phyloP scores from a whole-genome alignment of 2,888 invertebrate species.

The Pemphredon lugubris region DNA sequence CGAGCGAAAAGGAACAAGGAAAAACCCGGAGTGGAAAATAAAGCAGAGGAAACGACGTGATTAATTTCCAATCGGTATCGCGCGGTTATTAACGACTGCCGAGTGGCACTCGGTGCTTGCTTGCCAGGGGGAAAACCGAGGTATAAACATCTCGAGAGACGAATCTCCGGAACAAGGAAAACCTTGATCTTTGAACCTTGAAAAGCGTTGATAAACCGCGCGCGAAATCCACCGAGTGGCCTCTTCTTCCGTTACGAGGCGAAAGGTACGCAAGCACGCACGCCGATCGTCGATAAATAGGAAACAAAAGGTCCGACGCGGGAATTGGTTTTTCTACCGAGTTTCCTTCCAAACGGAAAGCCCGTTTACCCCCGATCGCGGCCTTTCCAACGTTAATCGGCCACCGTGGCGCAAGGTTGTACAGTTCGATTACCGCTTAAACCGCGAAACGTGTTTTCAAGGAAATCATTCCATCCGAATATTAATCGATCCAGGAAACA shows the following conservation, averaged over 20 bases:
- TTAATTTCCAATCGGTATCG: constrained; percentile 49
- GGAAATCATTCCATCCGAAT: too few relatives aligned
- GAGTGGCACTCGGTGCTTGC: constrained; percentile 45
- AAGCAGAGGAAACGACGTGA: constrained; percentile 33
- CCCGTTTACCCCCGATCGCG: not conserved
- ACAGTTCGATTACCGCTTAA: too few relatives aligned
- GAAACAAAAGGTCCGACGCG: not conserved
- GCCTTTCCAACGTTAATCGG: not conserved
- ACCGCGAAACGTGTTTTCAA: too few relatives aligned
- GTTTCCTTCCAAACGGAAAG: too few relatives aligned
- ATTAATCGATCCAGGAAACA: too few relatives aligned
- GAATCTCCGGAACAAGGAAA: constrained; percentile 21
- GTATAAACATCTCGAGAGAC: constrained; percentile 39
- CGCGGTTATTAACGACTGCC: constrained; percentile 55
- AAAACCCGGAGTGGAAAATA: constrained; percentile 15
- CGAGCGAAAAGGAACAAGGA: constrained; percentile 12
- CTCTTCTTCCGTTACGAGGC: constrained; percentile 11
- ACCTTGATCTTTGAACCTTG: constrained; percentile 32
- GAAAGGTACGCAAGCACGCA: not conserved
- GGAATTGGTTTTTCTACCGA: too few relatives aligned
- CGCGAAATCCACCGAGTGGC: constrained; percentile 56
- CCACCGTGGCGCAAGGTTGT: too few relatives aligned
- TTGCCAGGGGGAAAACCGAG: constrained; percentile 17
- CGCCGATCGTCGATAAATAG: not conserved
- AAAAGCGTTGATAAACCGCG: constrained; percentile 24